Evolutionary conservation across 2,113 vertebrate species (phyloP).

Genomic region (Mohoua ochrocephala): DNA sequence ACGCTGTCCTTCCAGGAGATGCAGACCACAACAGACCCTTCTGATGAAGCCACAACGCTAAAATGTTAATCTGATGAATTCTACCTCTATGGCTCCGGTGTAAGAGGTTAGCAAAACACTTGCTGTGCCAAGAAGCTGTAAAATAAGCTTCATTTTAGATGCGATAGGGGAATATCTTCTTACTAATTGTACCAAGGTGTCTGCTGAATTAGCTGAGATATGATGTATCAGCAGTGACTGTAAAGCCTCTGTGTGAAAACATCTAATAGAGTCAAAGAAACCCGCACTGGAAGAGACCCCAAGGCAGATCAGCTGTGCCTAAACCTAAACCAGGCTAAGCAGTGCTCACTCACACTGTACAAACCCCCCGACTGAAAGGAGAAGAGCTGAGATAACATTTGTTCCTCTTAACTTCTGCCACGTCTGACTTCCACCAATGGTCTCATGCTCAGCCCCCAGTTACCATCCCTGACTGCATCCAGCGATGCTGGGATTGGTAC

Average conservation of each 20-base stretch:
- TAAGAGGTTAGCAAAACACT: conserved; percentile 56
- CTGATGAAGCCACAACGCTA: background rate
- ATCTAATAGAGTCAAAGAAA: background rate
- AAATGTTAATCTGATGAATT: conserved; percentile 59
- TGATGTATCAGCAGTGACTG: background rate
- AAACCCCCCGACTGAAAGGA: background rate
- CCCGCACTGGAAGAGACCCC: background rate
- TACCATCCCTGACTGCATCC: background rate
- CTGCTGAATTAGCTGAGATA: conserved; percentile 34
- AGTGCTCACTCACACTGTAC: background rate
- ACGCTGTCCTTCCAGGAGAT: background rate
- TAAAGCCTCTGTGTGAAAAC: conserved; percentile 34
- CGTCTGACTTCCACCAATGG: background rate
- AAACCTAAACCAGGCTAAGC: background rate
- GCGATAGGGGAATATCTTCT: conserved; percentile 46
- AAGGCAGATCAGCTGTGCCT: background rate
- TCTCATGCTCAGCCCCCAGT: background rate
- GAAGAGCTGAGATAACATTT: background rate
- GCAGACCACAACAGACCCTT: background rate
- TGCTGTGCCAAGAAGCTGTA: conserved; percentile 34
- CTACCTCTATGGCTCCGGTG: conserved; percentile 6
- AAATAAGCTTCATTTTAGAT: conserved; percentile 48
- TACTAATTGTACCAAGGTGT: conserved; percentile 56
- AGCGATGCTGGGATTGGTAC: background rate
- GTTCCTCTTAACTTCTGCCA: background rate